A percentile compares a stretch with the other conserved stretches of the same genome.
These are phyloP conservation scores for Solenodon paradoxus DNA, from an alignment of 2,113 vertebrate species.

Conservation along the genomic window DNA sequence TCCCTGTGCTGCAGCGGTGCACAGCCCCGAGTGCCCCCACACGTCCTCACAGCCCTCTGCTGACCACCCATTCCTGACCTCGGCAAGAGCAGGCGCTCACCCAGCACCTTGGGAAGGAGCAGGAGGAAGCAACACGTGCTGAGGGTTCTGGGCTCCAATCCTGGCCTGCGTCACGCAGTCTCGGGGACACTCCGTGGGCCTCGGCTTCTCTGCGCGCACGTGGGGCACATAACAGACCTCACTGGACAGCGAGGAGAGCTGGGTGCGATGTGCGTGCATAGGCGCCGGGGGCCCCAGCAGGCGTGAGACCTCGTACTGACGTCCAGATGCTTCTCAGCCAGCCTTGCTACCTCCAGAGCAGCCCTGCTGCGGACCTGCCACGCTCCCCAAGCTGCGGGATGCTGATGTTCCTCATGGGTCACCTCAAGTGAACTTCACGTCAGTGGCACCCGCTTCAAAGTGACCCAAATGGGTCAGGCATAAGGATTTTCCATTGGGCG, in stretches of 20 bases:
- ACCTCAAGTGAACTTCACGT: constrained; percentile 76
- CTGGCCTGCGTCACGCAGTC: background rate
- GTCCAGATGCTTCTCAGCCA: background rate
- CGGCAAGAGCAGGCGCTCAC: background rate
- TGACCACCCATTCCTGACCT: no score
- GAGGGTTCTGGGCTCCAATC: background rate
- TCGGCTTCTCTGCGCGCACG: background rate
- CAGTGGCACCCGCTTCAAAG: constrained; percentile 73
- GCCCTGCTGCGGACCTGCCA: constrained; percentile 47
- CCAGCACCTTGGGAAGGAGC: background rate
- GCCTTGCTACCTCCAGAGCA: no score
- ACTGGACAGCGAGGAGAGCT: background rate
- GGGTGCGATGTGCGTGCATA: background rate
- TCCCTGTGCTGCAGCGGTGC: no score
- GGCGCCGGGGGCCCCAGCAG: background rate
- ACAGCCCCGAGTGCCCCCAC: no score
- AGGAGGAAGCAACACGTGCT: background rate
- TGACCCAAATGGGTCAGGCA: constrained; percentile 71
- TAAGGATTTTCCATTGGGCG: constrained; percentile 82
- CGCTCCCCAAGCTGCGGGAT: constrained; percentile 58
- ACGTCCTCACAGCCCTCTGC: background rate
- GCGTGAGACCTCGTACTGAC: no score
- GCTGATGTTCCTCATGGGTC: constrained; percentile 73
- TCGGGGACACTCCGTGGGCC: background rate
- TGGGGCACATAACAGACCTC: background rate